Base-by-base conservation (phyloP, 2,888 invertebrate species). In the Halocaridina rubra region DNA sequence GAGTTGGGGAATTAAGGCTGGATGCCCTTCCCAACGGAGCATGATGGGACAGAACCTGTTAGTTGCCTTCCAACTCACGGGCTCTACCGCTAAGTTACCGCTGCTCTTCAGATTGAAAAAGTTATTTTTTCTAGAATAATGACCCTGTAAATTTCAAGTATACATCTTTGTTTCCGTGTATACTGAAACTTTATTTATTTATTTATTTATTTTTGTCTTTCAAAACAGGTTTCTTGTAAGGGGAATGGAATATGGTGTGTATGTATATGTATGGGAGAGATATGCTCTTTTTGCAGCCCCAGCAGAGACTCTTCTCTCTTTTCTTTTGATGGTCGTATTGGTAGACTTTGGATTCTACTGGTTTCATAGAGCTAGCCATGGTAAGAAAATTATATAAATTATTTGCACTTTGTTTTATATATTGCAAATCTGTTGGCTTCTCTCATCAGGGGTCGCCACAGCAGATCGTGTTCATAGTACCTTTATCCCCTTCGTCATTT, bases 331-430 rank as follows among this genome's bases (percentile, higher is more conserved):
- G 24, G 78, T 79, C 39, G 53, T 74, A 2, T n/a, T 79, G 0
- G 95, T 80, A 5, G 86, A 86, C 77, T 29, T 86, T 10, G 80
- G 59, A 7, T 86, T 80, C 80, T 86, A 86, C 71, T 86, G 86
- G 82, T 67, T 84, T 10, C 86, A 86, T 27, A 75, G 86, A 29
- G 86, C 82, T 19, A 77, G 53, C 53, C 86, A 86, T 39, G 84
- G 84, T 84, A 22, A 2, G 78, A 32, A 8, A 7, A 29, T 7
- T 32, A 39, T 16, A 2, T 10, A 29, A 16, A 71, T 3, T 29
- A 71, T 8, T 29, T 29, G 32, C 22, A 10, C 8, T 46, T 46
- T 29, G 16, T 4, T 64, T 4, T 0, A 64, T 64, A 22, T 64
- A 19, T 64, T 64, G 22, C 3, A 0, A 46, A 10, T 46, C 13